Evolutionary conservation across 2,113 vertebrate genomes (phyloP).

Genomic region (Dolichotis patagonum): DNA sequence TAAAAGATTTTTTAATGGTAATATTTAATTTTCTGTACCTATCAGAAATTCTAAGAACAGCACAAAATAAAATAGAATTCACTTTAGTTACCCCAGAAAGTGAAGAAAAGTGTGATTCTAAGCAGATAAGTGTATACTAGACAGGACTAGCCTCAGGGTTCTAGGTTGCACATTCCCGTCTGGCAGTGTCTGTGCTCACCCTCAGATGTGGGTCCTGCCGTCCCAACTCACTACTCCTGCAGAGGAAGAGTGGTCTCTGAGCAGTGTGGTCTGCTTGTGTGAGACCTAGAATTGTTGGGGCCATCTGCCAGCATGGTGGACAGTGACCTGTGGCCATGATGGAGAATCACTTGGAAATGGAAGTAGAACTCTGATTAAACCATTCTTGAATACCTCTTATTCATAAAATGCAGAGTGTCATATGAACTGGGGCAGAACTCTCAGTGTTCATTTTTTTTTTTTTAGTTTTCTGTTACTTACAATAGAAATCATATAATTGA

Average conservation of each 20-base stretch:
- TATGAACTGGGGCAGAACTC: background rate
- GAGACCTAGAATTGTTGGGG: background rate
- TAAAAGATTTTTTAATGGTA: slow-evolving; percentile 20
- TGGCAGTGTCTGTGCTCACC: background rate
- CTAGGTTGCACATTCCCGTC: background rate
- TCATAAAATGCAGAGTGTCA: background rate
- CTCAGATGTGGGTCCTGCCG: background rate
- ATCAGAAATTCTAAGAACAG: background rate
- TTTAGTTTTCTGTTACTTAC: background rate
- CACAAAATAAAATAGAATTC: background rate
- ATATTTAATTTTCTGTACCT: background rate
- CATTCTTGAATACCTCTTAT: background rate
- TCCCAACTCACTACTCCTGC: background rate
- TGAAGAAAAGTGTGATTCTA: background rate
- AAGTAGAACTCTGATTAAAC: background rate
- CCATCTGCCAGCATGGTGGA: background rate
- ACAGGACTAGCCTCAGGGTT: background rate
- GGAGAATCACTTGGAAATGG: background rate
- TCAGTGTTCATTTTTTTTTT: background rate
- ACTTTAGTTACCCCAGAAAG: background rate
- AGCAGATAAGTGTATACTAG: background rate
- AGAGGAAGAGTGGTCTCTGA: background rate
- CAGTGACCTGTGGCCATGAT: background rate
- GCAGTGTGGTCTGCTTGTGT: background rate
- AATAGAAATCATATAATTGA: background rate